phyloP scores from a whole-genome alignment of 2,888 invertebrate genomes.

The Agrotis clavis region DNA sequence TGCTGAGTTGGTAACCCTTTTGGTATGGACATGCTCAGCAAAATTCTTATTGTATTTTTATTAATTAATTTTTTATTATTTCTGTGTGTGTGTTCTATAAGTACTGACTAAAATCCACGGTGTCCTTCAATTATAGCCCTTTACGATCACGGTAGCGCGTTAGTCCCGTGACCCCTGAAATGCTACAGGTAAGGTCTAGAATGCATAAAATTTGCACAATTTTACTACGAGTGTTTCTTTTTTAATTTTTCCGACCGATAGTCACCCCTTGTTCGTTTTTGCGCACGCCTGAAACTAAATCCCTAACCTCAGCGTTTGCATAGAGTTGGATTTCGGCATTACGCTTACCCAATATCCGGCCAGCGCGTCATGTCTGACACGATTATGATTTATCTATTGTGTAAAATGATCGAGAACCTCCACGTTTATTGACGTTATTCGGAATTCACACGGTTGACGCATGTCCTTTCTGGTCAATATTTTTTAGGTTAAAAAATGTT shows the following conservation, averaged over 20 bases:
- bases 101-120: too few species aligned
- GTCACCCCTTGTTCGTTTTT: not conserved
- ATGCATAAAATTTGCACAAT: too few species aligned
- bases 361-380: constrained; percentile 52
- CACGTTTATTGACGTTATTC: constrained; percentile 36
- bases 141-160: too few species aligned
- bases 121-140: too few species aligned
- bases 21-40: too few species aligned
- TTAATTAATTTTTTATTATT: too few species aligned
- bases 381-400: constrained; percentile 65
- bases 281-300: constrained; percentile 10
- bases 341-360: constrained; percentile 24
- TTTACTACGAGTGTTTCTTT: too few species aligned
- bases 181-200: too few species aligned
- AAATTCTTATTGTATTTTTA: too few species aligned
- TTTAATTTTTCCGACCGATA: not conserved
- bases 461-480: constrained; percentile 39
- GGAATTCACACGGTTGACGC: constrained; percentile 29
- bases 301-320: constrained; percentile 7
- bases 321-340: constrained; percentile 47
- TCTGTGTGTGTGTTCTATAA: too few species aligned
- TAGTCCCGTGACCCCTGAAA: too few species aligned
- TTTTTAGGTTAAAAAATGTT: constrained; percentile 3
- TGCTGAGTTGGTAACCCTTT: too few species aligned
- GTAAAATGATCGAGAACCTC: constrained; percentile 56